Conservation (phyloP, 2,797 vertebrate genomes). For the Arremon aurantiirostris region DNA sequence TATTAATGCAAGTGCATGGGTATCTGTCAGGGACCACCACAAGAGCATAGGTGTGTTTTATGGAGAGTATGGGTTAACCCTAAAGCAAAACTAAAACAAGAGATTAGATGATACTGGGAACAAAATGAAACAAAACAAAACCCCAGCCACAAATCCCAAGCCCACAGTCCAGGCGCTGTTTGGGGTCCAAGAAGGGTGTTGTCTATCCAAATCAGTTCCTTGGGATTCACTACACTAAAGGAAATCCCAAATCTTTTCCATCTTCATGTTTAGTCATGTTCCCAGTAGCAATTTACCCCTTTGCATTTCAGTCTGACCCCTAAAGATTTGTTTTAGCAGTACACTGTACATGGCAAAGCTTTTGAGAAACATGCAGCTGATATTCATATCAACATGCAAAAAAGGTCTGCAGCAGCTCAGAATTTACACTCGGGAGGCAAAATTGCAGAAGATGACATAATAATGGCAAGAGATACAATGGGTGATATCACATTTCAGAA, state of each 20-base stretch:
- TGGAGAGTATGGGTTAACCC: accelerated
- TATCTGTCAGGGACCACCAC: neutral
- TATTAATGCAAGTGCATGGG: neutral
- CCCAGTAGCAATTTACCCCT: neutral
- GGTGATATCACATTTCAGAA: neutral
- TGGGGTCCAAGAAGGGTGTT: neutral
- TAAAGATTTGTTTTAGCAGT: neutral
- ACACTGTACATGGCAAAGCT: neutral
- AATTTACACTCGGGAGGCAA: neutral
- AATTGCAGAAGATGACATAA: neutral
- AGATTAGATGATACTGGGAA: neutral
- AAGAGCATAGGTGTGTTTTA: neutral
- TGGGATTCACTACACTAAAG: neutral
- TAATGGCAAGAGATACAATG: neutral
- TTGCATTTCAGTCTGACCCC: neutral
- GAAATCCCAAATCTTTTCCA: neutral
- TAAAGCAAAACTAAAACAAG: neutral
- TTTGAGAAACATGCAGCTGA: accelerated
- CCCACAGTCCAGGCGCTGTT: neutral
- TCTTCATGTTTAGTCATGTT: neutral
- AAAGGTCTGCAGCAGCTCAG: neutral
- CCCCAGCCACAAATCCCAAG: neutral
- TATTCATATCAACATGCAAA: neutral
- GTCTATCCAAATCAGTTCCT: neutral
- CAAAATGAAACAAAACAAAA: neutral